Evolutionary conservation across 2,797 vertebrate species (phyloP).

Genomic region (Platalea minor): DNA sequence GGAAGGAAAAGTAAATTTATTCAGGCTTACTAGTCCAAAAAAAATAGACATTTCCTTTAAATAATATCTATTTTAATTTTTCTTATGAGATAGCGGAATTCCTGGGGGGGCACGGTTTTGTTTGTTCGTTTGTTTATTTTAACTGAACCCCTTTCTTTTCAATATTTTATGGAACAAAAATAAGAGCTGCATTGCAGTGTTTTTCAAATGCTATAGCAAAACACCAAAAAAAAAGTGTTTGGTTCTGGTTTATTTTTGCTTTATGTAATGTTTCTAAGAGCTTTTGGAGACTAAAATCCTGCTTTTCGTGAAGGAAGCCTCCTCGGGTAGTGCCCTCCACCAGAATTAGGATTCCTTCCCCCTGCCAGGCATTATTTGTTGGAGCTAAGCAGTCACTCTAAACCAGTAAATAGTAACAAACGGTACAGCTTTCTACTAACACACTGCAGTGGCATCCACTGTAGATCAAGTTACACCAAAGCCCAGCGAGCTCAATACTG

Average conservation of each 20-base stretch:
- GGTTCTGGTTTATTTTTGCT: not conserved
- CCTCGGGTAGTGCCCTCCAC: not conserved
- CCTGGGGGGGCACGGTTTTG: not conserved
- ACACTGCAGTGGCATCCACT: not conserved
- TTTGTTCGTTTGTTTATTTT: not conserved
- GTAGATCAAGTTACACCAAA: not conserved
- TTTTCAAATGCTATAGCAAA: not conserved
- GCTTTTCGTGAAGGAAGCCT: not conserved
- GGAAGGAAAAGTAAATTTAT: not conserved
- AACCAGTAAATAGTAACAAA: not conserved
- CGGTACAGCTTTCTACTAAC: not conserved
- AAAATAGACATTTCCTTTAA: not conserved
- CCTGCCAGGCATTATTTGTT: not conserved
- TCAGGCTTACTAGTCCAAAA: not conserved
- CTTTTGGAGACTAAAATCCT: not conserved
- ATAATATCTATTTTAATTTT: not conserved
- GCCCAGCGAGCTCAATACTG: not conserved
- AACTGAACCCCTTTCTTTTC: not conserved
- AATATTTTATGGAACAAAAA: not conserved
- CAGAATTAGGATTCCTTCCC: not conserved
- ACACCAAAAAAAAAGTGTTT: not conserved
- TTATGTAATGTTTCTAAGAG: not conserved
- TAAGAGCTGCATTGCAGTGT: conserved; percentile 50
- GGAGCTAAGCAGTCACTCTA: not conserved
- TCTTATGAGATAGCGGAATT: not conserved